phyloP scores from a whole-genome alignment of 2,797 vertebrate species.

The Megaceryle alcyon region DNA sequence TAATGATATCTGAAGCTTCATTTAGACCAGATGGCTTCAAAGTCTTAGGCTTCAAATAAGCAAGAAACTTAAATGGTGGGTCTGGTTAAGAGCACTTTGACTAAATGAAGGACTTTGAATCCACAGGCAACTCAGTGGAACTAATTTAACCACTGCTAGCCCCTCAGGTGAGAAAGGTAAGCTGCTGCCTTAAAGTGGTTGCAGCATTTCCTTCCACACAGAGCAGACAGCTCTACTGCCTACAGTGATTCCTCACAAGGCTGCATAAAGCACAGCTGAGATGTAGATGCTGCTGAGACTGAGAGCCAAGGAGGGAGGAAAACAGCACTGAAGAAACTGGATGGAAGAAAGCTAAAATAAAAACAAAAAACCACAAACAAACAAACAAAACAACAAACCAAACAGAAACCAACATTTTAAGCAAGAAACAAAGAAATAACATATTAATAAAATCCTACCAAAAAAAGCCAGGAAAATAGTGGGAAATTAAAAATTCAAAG shows the following conservation, averaged over 20 bases:
- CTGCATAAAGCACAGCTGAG: not conserved
- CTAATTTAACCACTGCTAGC: not conserved
- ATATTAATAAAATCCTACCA: not conserved
- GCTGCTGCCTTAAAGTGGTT: not conserved
- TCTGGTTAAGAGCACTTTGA: not conserved
- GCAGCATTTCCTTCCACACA: not conserved
- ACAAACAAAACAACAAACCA: no score
- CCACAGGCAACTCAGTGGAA: not conserved
- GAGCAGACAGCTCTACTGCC: not conserved
- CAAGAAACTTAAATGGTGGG: not conserved
- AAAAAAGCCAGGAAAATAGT: not conserved
- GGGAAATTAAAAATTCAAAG: not conserved
- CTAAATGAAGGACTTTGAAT: not conserved
- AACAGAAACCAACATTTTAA: not conserved
- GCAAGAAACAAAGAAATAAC: not conserved
- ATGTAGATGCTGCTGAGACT: not conserved
- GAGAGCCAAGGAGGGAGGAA: not conserved
- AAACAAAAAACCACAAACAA: no score
- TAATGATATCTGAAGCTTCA: not conserved
- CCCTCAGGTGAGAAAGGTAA: constrained; percentile 13
- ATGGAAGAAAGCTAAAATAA: not conserved
- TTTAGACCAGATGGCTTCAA: not conserved
- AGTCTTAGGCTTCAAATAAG: not conserved
- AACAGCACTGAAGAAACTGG: not conserved
- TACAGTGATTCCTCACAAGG: not conserved